A percentile compares a stretch with the other conserved stretches of the same genome.
These are phyloP conservation scores for Diadema setosum DNA, from an alignment of 35 echinoderm and acorn worm genomes.

Conservation along the genomic window DNA sequence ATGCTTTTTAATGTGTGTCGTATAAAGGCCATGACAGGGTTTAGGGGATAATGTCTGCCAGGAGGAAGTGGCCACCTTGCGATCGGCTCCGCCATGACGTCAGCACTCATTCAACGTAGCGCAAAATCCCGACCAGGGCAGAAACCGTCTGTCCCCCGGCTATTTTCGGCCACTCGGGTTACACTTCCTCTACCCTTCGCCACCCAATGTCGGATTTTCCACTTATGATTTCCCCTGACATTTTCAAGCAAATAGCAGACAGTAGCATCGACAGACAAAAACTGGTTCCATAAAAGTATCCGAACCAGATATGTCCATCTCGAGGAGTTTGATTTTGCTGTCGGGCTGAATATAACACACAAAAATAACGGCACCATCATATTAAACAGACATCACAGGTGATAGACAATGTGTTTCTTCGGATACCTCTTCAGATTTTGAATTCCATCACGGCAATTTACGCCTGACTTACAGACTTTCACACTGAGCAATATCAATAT, in stretches of 20 bases:
- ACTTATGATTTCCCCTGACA: not conserved
- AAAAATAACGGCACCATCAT: too few species aligned
- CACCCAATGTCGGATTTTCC: not conserved
- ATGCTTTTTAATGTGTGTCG: not conserved
- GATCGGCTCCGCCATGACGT: not conserved
- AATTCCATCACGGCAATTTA: too few species aligned
- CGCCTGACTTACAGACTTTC: too few species aligned
- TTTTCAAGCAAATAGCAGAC: too few species aligned
- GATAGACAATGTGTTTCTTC: too few species aligned
- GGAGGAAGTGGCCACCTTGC: not conserved
- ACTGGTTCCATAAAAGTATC: too few species aligned
- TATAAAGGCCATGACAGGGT: too few species aligned
- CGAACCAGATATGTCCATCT: not conserved
- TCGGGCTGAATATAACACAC: not conserved
- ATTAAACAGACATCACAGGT: too few species aligned
- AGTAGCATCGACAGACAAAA: too few species aligned
- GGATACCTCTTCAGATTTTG: too few species aligned
- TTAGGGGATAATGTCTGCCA: not conserved
- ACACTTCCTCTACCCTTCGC: not conserved
- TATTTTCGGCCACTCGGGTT: not conserved
- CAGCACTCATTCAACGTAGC: not conserved
- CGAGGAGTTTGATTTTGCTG: not conserved
- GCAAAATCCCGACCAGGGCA: not conserved
- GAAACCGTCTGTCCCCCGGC: not conserved
- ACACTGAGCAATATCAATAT: too few species aligned